A percentile compares a stretch with the other conserved stretches of the same genome.
Conservation (phyloP, 2,888 invertebrate species). For the Ectemnius cavifrons region DNA sequence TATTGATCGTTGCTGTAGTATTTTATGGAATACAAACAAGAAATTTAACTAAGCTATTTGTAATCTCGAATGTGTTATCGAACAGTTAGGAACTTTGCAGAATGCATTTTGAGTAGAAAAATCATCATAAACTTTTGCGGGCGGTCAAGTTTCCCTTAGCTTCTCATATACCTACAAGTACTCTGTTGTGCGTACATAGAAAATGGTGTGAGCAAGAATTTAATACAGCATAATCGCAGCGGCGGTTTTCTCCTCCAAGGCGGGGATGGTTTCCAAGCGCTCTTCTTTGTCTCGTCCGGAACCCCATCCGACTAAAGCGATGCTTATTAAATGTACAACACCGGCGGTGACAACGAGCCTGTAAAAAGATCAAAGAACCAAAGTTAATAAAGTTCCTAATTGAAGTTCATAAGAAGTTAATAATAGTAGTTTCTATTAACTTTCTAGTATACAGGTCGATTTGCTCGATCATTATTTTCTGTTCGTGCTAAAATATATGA, state of each 20-base stretch:
- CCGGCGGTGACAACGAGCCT: constrained; percentile 88
- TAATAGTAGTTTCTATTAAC: too few species aligned
- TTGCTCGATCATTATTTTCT: not conserved
- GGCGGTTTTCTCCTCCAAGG: constrained; percentile 87
- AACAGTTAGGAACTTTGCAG: constrained; percentile 46
- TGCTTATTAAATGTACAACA: constrained; percentile 85
- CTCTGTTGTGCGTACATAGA: too few species aligned
- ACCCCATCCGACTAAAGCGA: constrained; percentile 86
- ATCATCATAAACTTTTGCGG: not conserved
- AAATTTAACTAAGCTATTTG: too few species aligned
- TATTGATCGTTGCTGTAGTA: too few species aligned
- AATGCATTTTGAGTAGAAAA: constrained; percentile 22
- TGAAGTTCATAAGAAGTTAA: not conserved
- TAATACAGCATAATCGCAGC: constrained; percentile 92
- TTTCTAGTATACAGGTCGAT: too few species aligned
- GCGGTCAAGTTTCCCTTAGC: too few species aligned
- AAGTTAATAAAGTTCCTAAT: not conserved
- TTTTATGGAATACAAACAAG: too few species aligned
- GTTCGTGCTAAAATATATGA: not conserved
- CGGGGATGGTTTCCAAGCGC: constrained; percentile 82
- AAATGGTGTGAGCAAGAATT: constrained; percentile 16
- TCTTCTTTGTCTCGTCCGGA: constrained; percentile 83
- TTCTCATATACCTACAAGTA: too few species aligned
- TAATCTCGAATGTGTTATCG: too few species aligned
- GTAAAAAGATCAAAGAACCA: constrained; percentile 50